Conservation (phyloP, 2,888 invertebrate genomes). For the Teleogryllus oceanicus region DNA sequence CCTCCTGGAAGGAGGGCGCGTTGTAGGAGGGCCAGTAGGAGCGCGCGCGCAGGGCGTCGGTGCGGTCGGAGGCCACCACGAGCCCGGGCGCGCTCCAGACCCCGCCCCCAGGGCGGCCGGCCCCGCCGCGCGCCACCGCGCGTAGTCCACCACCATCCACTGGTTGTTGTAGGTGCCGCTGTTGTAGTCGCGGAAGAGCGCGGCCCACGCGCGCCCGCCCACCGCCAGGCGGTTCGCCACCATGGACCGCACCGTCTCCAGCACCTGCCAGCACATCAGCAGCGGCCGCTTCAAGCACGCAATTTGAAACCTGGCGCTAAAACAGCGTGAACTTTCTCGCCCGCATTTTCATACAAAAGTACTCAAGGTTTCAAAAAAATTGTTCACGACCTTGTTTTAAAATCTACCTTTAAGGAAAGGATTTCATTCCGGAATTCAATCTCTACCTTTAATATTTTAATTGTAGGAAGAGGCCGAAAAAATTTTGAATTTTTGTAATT, state of each 20-base stretch:
- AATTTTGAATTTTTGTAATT: no score
- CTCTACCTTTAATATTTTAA: no score
- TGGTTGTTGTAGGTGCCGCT: slow-evolving; percentile 76
- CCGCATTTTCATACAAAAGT: no score
- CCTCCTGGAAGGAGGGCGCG: slow-evolving; percentile 59
- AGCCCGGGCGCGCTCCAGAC: slow-evolving; percentile 58
- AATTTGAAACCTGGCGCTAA: not conserved
- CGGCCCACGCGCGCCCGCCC: slow-evolving; percentile 58
- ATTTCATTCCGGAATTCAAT: no score
- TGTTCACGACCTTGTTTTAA: no score
- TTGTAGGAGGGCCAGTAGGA: slow-evolving; percentile 71
- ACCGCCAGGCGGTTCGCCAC: slow-evolving; percentile 63
- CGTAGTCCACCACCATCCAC: slow-evolving; percentile 69
- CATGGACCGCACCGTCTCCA: slow-evolving; percentile 63
- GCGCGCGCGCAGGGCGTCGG: slow-evolving; percentile 48
- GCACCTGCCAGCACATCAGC: slow-evolving; percentile 40
- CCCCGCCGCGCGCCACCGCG: slow-evolving; percentile 54
- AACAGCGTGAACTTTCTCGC: no score
- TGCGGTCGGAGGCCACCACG: slow-evolving; percentile 46
- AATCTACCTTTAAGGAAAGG: no score
- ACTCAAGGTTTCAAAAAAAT: no score
- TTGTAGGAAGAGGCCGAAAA: no score
- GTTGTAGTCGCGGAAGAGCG: slow-evolving; percentile 58
- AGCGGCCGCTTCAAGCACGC: not conserved
- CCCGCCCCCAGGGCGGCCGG: slow-evolving; percentile 43